Evolutionary conservation across 1,140 invertebrate species (phyloP).

Genomic region (Drosophila sproati): DNA sequence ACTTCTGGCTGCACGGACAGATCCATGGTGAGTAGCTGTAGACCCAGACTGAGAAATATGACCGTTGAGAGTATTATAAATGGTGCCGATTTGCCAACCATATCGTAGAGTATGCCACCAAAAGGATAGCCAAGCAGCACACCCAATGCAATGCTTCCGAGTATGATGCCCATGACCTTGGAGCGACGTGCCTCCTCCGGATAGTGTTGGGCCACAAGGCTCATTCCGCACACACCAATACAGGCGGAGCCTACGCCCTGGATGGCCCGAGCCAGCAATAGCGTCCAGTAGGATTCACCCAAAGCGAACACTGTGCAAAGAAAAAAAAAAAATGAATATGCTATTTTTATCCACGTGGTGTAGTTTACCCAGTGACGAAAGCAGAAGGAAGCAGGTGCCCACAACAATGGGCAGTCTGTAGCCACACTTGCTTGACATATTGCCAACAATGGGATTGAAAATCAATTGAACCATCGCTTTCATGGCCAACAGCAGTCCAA

Average conservation of each 20-base stretch:
- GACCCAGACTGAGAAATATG: constrained; percentile 86
- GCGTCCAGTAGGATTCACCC: constrained; percentile 89
- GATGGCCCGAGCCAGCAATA: constrained; percentile 92
- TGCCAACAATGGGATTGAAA: constrained; percentile 92
- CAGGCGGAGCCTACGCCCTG: constrained; percentile 95
- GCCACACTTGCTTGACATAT: constrained; percentile 88
- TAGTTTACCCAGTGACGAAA: constrained; percentile 91
- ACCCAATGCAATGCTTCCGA: constrained; percentile 92
- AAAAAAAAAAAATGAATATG: background rate
- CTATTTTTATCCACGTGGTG: constrained; percentile 11
- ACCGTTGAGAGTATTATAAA: constrained; percentile 89
- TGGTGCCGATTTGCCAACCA: constrained; percentile 90
- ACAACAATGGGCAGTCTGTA: constrained; percentile 93
- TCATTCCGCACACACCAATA: constrained; percentile 91
- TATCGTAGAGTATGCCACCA: constrained; percentile 90
- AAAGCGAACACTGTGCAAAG: constrained; percentile 91
- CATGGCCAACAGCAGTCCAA: constrained; percentile 93
- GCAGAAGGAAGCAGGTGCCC: constrained; percentile 92
- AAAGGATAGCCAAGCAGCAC: constrained; percentile 92
- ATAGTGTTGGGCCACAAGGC: constrained; percentile 86
- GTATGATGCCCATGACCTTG: constrained; percentile 90
- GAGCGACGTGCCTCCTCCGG: constrained; percentile 86
- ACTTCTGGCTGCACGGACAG: constrained; percentile 73
- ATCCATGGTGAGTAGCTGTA: constrained; percentile 78
- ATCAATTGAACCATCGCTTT: constrained; percentile 95